phyloP scores from a whole-genome alignment of 2,888 invertebrate species.

The Morpho achilles region DNA sequence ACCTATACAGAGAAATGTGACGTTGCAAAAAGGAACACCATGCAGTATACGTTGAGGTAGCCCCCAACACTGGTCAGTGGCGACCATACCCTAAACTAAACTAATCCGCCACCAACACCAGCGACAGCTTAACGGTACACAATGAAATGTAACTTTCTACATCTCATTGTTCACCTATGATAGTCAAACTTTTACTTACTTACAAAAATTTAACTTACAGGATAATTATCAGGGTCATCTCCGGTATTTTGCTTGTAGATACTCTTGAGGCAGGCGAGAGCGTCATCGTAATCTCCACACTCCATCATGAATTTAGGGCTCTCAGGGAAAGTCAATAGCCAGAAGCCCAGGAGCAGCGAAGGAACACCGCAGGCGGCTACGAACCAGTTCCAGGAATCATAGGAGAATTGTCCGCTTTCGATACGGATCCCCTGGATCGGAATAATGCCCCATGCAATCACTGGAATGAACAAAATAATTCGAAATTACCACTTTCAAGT shows the following conservation, averaged over 20 bases:
- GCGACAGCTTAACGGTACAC: too few relatives aligned
- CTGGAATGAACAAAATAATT: slow-evolving; percentile 49
- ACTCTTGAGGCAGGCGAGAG: slow-evolving; percentile 82
- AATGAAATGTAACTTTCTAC: too few relatives aligned
- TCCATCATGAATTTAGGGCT: slow-evolving; percentile 91
- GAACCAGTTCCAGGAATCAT: slow-evolving; percentile 90
- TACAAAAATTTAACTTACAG: slow-evolving; percentile 79
- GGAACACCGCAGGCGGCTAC: slow-evolving; percentile 87
- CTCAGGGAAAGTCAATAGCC: slow-evolving; percentile 88
- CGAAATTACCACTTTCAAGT: neutral
- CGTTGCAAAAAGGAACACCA: too few relatives aligned
- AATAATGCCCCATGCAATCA: slow-evolving; percentile 88
- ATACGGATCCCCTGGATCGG: slow-evolving; percentile 82
- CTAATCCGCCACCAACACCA: too few relatives aligned
- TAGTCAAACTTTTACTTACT: too few relatives aligned
- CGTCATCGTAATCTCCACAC: slow-evolving; percentile 87
- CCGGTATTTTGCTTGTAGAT: slow-evolving; percentile 87
- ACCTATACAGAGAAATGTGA: too few relatives aligned
- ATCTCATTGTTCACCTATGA: too few relatives aligned
- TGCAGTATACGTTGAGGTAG: too few relatives aligned
- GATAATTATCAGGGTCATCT: slow-evolving; percentile 83
- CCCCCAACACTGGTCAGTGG: too few relatives aligned
- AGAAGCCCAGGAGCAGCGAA: slow-evolving; percentile 82
- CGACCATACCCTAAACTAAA: too few relatives aligned
- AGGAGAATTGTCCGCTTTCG: slow-evolving; percentile 79